These are phyloP conservation scores for Bombus balteatus DNA, from an alignment of 1,140 invertebrate genomes.

Conservation along the genomic window DNA sequence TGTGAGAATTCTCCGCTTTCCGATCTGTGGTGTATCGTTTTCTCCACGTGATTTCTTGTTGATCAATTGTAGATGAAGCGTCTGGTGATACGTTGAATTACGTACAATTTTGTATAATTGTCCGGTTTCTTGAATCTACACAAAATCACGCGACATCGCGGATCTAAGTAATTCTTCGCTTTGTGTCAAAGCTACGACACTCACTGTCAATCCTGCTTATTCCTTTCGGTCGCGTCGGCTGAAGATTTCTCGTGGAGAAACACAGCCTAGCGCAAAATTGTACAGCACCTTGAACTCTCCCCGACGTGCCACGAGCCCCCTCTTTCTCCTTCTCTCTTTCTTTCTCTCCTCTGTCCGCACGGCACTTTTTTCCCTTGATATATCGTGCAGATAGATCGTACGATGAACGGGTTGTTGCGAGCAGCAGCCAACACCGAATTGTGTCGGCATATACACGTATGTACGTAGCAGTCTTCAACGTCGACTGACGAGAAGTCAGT, in stretches of 20 bases:
- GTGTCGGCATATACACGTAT: constrained; percentile 43
- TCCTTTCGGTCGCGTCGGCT: background rate
- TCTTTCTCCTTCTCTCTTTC: constrained; percentile 6
- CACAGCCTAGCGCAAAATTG: constrained; percentile 30
- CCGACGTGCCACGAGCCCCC: constrained; percentile 9
- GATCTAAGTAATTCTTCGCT: background rate
- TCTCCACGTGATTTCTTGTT: background rate
- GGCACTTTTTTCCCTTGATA: constrained; percentile 24
- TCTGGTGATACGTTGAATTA: background rate
- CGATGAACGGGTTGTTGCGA: constrained; percentile 4
- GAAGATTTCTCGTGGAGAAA: constrained; percentile 3
- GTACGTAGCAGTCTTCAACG: constrained; percentile 69
- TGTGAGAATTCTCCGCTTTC: background rate
- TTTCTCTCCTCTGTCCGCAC: background rate
- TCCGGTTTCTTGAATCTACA: background rate
- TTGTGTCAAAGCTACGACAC: constrained; percentile 52
- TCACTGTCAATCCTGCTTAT: constrained; percentile 56
- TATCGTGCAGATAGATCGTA: constrained; percentile 27
- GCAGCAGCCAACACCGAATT: constrained; percentile 10
- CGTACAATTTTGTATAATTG: background rate
- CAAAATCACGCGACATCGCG: background rate
- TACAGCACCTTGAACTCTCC: constrained; percentile 18
- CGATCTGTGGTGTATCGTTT: background rate
- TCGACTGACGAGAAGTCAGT: constrained; percentile 71
- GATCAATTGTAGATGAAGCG: background rate